Evolutionary conservation across 2,113 vertebrate species (phyloP), one percentile per base, ranked within the genome.

Genomic region (Hemiscyllium ocellatum): DNA sequence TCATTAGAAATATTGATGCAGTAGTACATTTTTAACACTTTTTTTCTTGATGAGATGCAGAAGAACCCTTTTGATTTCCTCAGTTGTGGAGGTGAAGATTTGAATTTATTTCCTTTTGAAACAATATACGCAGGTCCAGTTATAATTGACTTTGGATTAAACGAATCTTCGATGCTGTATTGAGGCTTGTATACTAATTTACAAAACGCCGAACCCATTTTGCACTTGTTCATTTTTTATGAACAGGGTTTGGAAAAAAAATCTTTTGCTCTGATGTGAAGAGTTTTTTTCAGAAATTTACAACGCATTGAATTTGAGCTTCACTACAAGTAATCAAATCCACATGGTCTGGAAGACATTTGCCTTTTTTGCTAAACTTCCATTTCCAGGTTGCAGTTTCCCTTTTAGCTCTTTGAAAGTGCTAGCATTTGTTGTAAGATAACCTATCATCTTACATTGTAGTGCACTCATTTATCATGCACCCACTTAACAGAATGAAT

Each of bases 321-420:
- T 70, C 69, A 52, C 1, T 93, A 26, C 13, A 22, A 95, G 42
- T 95, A 95, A 95, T 95, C 69, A 95, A 72, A 95, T 95, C 69
- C 94, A 95, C 94, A 95, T 95, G 94, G 37, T 94, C 93, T 90
- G 52, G 87, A 52, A 61, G 87, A 61, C 47, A 90, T 90, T 90
- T 61, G 87, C 26, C 33, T 61, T 90, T 90, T 52, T 90, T 90
- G 13, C 50, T 90, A 61, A n/a, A 95, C 94, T 52, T 52, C 68
- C 42, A 76, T 50, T 95, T 95, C 29, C 69, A 95, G 19, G 26
- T 72, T 95, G 69, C 94, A 50, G 37, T 47, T 47, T 33, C 15
- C 12, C 87, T 90, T n/a, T 69, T 66, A 17, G 15, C 42, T 17
- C 5, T 22, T 65, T 37, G 26, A 17, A 24, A 61, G 19, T 94